phyloP scores from a whole-genome alignment of 35 echinoderm and acorn worm genomes.

The Acanthaster planci region DNA sequence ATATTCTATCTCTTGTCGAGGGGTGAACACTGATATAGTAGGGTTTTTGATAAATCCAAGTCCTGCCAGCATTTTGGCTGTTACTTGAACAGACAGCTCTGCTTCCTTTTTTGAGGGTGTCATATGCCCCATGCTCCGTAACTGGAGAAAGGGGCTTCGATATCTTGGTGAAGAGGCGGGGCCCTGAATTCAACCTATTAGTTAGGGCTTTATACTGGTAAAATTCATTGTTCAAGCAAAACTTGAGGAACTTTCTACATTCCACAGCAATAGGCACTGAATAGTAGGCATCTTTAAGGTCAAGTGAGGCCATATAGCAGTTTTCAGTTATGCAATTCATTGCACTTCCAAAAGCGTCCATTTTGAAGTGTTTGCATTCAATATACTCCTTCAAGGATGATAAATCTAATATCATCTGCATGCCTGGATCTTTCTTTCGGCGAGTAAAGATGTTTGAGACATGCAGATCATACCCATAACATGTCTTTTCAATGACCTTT shows the following conservation, averaged over 20 bases:
- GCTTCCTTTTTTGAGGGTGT: constrained; percentile 16
- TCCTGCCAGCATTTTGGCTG: constrained; percentile 22
- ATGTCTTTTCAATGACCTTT: too few species aligned
- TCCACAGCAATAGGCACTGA: constrained; percentile 59
- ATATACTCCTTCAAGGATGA: constrained; percentile 66
- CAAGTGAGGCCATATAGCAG: constrained; percentile 70
- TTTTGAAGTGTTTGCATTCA: constrained; percentile 75
- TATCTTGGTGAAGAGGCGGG: constrained; percentile 68
- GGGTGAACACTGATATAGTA: too few species aligned
- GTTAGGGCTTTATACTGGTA: constrained; percentile 61
- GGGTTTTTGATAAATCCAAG: constrained; percentile 75
- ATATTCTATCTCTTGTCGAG: too few species aligned
- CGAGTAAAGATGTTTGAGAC: constrained; percentile 77
- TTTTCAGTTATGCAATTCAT: constrained; percentile 37
- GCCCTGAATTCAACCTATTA: constrained; percentile 62
- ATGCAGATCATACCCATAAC: constrained; percentile 37
- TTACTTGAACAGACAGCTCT: constrained; percentile 5
- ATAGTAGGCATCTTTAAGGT: constrained; percentile 78
- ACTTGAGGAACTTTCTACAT: constrained; percentile 58
- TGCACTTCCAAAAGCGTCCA: constrained; percentile 68
- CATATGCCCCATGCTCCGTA: constrained; percentile 27
- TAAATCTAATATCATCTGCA: constrained; percentile 73
- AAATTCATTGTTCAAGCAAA: constrained; percentile 37
- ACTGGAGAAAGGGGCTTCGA: constrained; percentile 43
- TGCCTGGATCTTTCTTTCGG: constrained; percentile 58